Evolutionary conservation across 2,888 invertebrate species (phyloP).

Genomic region (Tiphia femorata): DNA sequence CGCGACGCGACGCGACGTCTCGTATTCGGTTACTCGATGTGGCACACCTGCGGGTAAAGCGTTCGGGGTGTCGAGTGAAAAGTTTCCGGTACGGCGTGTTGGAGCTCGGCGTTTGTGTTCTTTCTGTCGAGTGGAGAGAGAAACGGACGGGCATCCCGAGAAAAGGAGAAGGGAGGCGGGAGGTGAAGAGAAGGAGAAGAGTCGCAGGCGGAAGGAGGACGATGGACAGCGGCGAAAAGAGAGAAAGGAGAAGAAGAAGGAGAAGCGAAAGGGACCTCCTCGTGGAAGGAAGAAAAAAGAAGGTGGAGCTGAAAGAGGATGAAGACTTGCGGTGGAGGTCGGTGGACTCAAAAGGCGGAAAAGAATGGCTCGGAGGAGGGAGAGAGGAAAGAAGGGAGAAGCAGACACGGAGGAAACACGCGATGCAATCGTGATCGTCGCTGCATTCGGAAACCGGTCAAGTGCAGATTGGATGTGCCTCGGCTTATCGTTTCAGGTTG

Average conservation of each 20-base stretch:
- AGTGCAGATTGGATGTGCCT: conserved; percentile 9
- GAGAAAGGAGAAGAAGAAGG: neutral
- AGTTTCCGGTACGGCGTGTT: too few species aligned
- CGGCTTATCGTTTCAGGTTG: conserved; percentile 16
- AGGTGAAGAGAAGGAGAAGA: conserved; percentile 21
- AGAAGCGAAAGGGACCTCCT: neutral
- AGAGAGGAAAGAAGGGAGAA: too few species aligned
- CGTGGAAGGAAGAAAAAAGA: neutral
- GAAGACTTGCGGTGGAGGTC: too few species aligned
- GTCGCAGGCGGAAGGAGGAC: conserved; percentile 12
- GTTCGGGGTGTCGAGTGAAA: too few species aligned
- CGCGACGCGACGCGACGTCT: conserved; percentile 4
- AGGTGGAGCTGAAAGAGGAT: too few species aligned
- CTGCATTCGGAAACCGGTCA: conserved; percentile 20
- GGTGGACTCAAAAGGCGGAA: too few species aligned
- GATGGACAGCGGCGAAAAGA: neutral
- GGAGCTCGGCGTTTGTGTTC: too few species aligned
- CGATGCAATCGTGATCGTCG: conserved; percentile 23
- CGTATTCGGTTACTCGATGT: conserved; percentile 14
- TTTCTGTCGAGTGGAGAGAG: too few species aligned
- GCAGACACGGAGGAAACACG: too few species aligned
- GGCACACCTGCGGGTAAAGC: conserved; percentile 27
- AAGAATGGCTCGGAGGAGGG: too few species aligned
- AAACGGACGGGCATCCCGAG: too few species aligned
- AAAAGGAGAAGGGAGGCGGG: too few species aligned